Evolutionary conservation across 2,888 invertebrate species (phyloP).

Genomic region (Ormyrus pomaceus): DNA sequence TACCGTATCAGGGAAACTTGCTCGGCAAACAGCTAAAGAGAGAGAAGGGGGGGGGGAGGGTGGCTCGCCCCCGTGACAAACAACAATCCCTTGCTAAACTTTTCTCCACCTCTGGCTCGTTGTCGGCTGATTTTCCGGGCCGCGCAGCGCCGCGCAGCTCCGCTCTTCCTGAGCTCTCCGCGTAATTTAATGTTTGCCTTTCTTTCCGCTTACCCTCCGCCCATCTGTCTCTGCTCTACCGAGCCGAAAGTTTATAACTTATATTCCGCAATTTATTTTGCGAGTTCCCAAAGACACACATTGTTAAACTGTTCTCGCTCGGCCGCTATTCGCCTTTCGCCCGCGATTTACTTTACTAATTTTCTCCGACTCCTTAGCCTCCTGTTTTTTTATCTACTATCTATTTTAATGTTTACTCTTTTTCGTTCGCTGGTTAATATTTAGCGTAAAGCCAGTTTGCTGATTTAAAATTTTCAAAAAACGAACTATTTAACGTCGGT

Average conservation of each 20-base stretch:
- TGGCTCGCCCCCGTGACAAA: conserved; percentile 32
- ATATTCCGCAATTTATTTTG: conserved; percentile 46
- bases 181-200: conserved; percentile 43
- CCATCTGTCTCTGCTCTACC: conserved; percentile 26
- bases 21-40: conserved; percentile 19
- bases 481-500: too few relatives aligned
- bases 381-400: too few relatives aligned
- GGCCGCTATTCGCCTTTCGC: background rate
- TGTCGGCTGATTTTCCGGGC: conserved; percentile 21
- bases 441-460: too few relatives aligned
- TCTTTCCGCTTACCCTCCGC: conserved; percentile 3
- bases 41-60: background rate
- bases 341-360: too few relatives aligned
- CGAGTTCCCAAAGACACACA: conserved; percentile 34
- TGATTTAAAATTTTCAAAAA: too few relatives aligned
- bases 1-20: conserved; percentile 39
- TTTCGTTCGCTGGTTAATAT: too few relatives aligned
- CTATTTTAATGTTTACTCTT: too few relatives aligned
- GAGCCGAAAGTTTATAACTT: conserved; percentile 45
- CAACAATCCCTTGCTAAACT: conserved; percentile 44
- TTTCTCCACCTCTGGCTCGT: conserved; percentile 34
- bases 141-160: background rate
- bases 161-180: background rate
- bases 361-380: too few relatives aligned
- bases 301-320: conserved; percentile 19